Evolutionary conservation across 2,113 vertebrate species (phyloP), one percentile per base, ranked within the genome.

Genomic region (Equus przewalskii): DNA sequence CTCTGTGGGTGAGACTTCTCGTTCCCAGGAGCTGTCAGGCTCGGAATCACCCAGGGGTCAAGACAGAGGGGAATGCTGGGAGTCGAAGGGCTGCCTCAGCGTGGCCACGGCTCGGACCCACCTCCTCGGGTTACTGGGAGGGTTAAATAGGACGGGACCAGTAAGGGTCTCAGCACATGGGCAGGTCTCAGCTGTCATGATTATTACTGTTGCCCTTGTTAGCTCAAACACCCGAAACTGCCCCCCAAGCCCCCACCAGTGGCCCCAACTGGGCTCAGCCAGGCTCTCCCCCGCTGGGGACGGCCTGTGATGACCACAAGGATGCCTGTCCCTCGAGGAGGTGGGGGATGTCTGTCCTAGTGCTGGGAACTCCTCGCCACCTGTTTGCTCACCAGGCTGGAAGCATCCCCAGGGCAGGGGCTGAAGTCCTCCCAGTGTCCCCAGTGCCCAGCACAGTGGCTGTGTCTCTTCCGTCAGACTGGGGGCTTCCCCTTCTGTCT

Each of bases 101-200:
- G 2, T 19, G 24, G 26, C 33, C 33, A 76, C 18, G 4, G 14
- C 24, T 33, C 0, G 0, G 21, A 36, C 21, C 24, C 15, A 16
- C n/a, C 28, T 58, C 69, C 44, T 24, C 12, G 30, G 46, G 69
- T 41, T 44, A 12, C 80, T 86, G 84, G 80, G 3, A 92, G 51
- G 18, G 41, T 72, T 41, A 11, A 41, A 36, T 3, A 22, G 16
- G 30, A 36, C 51, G 26, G 87, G n/a, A 16, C 41, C 1, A 0
- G 58, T 5, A 49, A 5, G 16, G 60, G 46, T n/a, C 83, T 64
- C 1, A 26, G 21, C 49, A 28, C 10, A 2, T 0, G 10, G 76
- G 64, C 86, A 26, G 36, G 49, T 26, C 64, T 91, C 60, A n/a
- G 19, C n/a, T 81, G 13, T 30, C 33, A 10, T 13, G 46, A n/a